Conservation (phyloP, 2,113 vertebrate genomes). For the Anhinga rufa region DNA sequence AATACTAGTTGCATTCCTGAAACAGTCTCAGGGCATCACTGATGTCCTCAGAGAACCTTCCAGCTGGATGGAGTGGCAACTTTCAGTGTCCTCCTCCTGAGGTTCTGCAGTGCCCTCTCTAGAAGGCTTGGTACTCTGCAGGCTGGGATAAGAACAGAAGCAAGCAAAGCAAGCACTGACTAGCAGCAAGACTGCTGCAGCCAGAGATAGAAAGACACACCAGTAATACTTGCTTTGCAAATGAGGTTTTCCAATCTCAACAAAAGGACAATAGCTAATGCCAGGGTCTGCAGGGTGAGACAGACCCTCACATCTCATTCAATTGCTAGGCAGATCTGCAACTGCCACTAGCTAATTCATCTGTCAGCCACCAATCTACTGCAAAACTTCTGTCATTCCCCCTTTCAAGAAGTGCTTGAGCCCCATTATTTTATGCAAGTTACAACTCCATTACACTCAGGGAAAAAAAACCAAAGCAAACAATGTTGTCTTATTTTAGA, state of each 20-base stretch:
- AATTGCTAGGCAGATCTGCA: not conserved
- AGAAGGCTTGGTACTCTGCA: not conserved
- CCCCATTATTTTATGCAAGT: not conserved
- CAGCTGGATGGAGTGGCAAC: not conserved
- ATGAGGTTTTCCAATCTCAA: not conserved
- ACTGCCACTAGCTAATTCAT: not conserved
- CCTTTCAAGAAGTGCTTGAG: not conserved
- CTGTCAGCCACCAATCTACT: not conserved
- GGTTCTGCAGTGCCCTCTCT: not conserved
- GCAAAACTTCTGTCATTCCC: not conserved
- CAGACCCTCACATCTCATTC: not conserved
- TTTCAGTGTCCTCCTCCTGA: not conserved
- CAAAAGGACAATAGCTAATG: not conserved
- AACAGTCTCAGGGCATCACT: not conserved
- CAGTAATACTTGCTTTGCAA: not conserved
- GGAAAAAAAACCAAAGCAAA: not conserved
- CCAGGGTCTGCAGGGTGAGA: not conserved
- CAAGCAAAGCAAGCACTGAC: not conserved
- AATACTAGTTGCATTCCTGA: not conserved
- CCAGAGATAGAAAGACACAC: not conserved
- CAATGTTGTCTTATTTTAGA: not conserved
- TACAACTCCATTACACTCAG: conserved; percentile 1
- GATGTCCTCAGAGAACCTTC: not conserved
- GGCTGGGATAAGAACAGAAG: not conserved
- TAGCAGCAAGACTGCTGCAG: not conserved